Evolutionary conservation across 2,888 invertebrate species (phyloP).

Genomic region (Opisthograptis luteolata): DNA sequence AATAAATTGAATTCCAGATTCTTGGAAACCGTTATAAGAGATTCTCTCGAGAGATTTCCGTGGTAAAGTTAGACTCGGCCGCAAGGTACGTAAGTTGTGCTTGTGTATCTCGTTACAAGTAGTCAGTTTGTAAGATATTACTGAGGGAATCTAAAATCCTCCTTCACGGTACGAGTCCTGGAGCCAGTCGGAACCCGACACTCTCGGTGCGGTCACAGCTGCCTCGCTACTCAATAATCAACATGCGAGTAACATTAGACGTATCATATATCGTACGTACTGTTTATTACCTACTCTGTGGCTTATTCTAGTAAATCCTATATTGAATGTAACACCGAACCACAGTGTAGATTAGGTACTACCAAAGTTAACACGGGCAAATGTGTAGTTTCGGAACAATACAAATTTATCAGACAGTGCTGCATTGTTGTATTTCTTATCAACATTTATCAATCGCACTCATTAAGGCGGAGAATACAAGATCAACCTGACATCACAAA

Average conservation of each 20-base stretch:
- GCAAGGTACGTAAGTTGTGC: constrained; percentile 12
- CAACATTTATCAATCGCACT: too few relatives aligned
- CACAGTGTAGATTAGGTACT: too few relatives aligned
- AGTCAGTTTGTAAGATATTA: constrained; percentile 13
- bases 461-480: too few relatives aligned
- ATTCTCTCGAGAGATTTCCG: constrained; percentile 12
- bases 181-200: constrained; percentile 33
- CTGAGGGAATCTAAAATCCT: too few relatives aligned
- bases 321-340: too few relatives aligned
- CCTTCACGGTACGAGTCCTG: constrained; percentile 18
- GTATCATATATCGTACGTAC: constrained; percentile 29
- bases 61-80: constrained; percentile 1
- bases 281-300: constrained; percentile 10
- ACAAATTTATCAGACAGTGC: too few relatives aligned
- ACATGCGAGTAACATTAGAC: constrained; percentile 29
- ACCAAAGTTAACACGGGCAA: too few relatives aligned
- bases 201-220: constrained; percentile 40
- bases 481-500: too few relatives aligned
- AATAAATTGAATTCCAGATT: constrained; percentile 17
- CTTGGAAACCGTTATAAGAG: constrained; percentile 11
- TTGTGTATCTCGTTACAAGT: constrained; percentile 20
- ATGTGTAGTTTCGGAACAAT: too few relatives aligned
- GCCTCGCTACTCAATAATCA: constrained; percentile 39
- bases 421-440: too few relatives aligned
- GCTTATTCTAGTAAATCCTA: too few relatives aligned